phyloP scores from a whole-genome alignment of 2,888 invertebrate genomes.

The Drosophila paracracens region DNA sequence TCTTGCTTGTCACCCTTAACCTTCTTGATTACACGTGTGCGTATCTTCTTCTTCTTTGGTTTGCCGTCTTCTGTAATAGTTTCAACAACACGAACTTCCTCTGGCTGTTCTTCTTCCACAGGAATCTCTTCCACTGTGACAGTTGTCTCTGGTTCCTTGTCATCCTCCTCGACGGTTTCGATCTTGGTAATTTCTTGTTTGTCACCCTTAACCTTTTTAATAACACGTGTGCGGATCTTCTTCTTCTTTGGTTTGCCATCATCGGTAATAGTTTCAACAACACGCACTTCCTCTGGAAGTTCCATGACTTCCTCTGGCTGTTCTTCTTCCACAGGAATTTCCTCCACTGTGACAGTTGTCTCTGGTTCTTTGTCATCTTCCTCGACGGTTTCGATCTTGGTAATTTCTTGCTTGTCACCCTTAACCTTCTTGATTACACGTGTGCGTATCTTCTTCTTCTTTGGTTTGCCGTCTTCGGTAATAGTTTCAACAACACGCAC shows the following conservation, averaged over 20 bases:
- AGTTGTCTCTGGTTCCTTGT: slow-evolving; percentile 45
- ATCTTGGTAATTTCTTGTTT: slow-evolving; percentile 56
- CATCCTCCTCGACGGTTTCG: slow-evolving; percentile 53
- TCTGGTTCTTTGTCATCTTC: slow-evolving; percentile 42
- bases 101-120: slow-evolving; percentile 34
- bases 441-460: slow-evolving; percentile 42
- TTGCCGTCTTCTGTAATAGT: slow-evolving; percentile 42
- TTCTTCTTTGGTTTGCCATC: slow-evolving; percentile 46
- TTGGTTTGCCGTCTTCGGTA: slow-evolving; percentile 31
- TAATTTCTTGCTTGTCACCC: slow-evolving; percentile 47
- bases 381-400: slow-evolving; percentile 44
- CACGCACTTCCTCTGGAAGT: slow-evolving; percentile 44
- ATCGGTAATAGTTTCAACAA: slow-evolving; percentile 41
- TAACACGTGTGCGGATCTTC: slow-evolving; percentile 52
- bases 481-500: slow-evolving; percentile 28
- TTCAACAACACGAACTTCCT: slow-evolving; percentile 46
- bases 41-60: slow-evolving; percentile 47
- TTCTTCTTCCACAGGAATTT: slow-evolving; percentile 38
- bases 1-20: slow-evolving; percentile 49
- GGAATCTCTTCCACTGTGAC: slow-evolving; percentile 45
- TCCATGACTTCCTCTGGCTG: slow-evolving; percentile 37
- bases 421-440: slow-evolving; percentile 44
- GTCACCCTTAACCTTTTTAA: slow-evolving; percentile 52
- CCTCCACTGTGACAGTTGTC: slow-evolving; percentile 46
- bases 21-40: slow-evolving; percentile 50